Percentiles rank a stretch among this genome's conserved stretches.
Evolutionary conservation across 2,888 invertebrate genomes (phyloP).

Genomic region (Gastrophysa polygoni): DNA sequence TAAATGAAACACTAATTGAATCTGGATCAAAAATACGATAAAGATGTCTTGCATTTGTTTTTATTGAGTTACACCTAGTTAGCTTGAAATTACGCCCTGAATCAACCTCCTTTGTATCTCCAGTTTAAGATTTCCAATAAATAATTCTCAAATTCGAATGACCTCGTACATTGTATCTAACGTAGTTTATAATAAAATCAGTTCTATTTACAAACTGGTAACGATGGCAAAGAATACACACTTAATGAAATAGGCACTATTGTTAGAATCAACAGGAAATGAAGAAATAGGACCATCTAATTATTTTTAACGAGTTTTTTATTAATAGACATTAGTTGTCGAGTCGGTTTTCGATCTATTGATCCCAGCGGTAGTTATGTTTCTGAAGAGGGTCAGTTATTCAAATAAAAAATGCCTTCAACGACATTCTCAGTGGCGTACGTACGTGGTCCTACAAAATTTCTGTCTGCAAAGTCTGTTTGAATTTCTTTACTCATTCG

Average conservation of each 20-base stretch:
- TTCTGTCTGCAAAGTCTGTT: no score
- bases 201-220: background rate
- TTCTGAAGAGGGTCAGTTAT: background rate
- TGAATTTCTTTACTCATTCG: no score
- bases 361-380: background rate
- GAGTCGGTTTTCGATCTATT: background rate
- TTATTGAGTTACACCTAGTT: no score
- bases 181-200: background rate
- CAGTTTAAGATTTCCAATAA: no score
- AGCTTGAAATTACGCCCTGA: no score
- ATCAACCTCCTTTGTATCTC: no score
- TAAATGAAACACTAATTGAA: no score
- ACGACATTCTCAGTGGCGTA: background rate
- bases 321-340: background rate
- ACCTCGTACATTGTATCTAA: background rate
- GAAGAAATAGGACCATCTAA: background rate
- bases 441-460: background rate
- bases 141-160: background rate
- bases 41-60: no score
- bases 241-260: background rate
- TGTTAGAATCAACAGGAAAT: background rate
- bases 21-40: no score
- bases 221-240: background rate
- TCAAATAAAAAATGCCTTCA: background rate
- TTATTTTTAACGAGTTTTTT: slow-evolving; percentile 1